phyloP scores from a whole-genome alignment of 2,113 vertebrate genomes.

The Balaeniceps rex region DNA sequence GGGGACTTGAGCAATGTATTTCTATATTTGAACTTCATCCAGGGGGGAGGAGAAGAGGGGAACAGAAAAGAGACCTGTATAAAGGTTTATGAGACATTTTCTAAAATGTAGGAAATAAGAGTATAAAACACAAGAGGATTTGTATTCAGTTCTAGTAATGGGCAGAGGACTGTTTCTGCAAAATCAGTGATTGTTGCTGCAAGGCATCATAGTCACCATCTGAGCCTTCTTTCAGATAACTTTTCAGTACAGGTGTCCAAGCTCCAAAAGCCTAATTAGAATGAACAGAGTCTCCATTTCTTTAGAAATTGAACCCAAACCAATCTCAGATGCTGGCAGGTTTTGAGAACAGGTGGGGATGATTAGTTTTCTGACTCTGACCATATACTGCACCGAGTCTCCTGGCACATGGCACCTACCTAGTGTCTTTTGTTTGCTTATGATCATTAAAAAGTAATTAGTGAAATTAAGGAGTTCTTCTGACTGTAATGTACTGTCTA shows the following conservation, averaged over 20 bases:
- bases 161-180: not conserved
- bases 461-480: slow-evolving; percentile 28
- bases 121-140: not conserved
- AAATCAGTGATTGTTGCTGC: not conserved
- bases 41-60: not conserved
- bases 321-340: not conserved
- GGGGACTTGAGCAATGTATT: not conserved
- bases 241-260: slow-evolving; percentile 6
- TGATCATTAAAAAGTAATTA: slow-evolving; percentile 72
- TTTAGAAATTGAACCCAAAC: slow-evolving; percentile 23
- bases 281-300: not conserved
- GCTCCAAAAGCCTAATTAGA: slow-evolving; percentile 39
- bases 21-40: slow-evolving; percentile 10
- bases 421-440: slow-evolving; percentile 35
- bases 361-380: slow-evolving; percentile 31
- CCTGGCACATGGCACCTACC: slow-evolving; percentile 3
- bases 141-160: not conserved
- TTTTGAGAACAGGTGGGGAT: slow-evolving; percentile 38
- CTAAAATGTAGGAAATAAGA: not conserved
- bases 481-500: not conserved
- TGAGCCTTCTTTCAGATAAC: not conserved
- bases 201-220: not conserved
- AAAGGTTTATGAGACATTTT: not conserved
- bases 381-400: not conserved
- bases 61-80: not conserved